Base-by-base conservation (phyloP, 2,797 vertebrate genomes). In the Yasuhikotakia modesta region DNA sequence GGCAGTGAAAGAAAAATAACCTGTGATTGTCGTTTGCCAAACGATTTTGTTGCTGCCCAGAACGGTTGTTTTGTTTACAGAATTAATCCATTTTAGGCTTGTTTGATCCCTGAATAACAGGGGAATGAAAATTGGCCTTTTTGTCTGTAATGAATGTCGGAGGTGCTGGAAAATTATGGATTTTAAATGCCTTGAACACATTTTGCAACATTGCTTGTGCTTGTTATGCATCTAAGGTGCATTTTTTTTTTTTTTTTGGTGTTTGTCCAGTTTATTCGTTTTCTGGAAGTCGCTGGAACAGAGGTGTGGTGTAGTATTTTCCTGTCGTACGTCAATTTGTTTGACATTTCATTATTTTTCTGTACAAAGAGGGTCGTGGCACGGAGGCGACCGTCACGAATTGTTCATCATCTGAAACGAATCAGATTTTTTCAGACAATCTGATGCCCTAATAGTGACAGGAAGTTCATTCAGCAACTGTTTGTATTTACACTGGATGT, bases 121-220 rank as follows among this genome's bases (percentile, higher is more conserved):
- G 90, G 88, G 82, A 83, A 94, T 95, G 94, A 95, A 88, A 89
- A 92, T 92, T 88, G 87, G 89, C 71, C 69, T 87, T 78, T 67
- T 61, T 78, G 82, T 27, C 67, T 78, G 66, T 78, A 21, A 63
- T 73, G 4, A 46, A 50, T 58, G 66, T 80, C 64, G 16, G 13
- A 70, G 39, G 50, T 66, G 67, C 65, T 76, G 14, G 60, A 24
- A 77, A 69, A 79, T 65, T 61, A 43, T 69, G 32, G 69, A 50
- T 76, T 82, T 67, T 66, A 66, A 52, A 60, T 60, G 67, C 68
- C 76, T 71, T 55, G 43, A 67, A 39, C 43, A 30, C 57, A 58
- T 58, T 58, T 30, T 48, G 8, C 16, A 16, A 27, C 43, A 65
- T 50, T 32, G 57, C 53, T 43, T 32, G 32, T 5, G 6, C 19